Evolutionary conservation across 2,113 vertebrate genomes (phyloP), one percentile per base, ranked within the genome.

Genomic region (Serilophus lunatus): DNA sequence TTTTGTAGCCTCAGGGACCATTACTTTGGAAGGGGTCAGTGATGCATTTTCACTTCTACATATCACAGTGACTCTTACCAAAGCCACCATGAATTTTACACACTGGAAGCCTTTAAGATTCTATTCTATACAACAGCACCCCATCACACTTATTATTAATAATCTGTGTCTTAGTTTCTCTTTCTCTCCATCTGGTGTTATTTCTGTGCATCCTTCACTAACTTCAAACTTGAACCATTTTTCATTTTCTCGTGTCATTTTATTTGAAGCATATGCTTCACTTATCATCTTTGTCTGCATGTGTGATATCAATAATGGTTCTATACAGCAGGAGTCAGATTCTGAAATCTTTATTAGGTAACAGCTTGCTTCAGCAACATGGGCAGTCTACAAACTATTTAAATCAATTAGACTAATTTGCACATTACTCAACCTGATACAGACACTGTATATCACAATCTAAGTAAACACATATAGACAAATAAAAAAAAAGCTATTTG

Each of bases 351-450:
- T 81, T 95, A 88, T 95, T 94, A 93, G 87, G 82, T 91, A 95
- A 89, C 91, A 95, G 88, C 88, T 93, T 96, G 93, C 82, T 71
- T 82, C 68, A 77, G 94, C 82, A 91, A 56, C 76, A 88, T 1
- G 50, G 94, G 75, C 82, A 95, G 87, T 93, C 95, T 96, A 93
- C 90, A 93, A 85, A 93, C 85, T 96, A 95, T 88, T 94, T 92
- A 88, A 92, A 95, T 88, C 71, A 86, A 83, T 95, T 91, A 89
- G 78, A 63, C 59, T 86, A 4, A 94, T 96, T 96, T 95, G 82
- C 82, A 31, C 93, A 89, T 92, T 93, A 90, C 88, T 96, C 86
- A 96, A 72, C 63, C 50, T 13, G 15, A 84, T 72, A 75, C 57
- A 91, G 63, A 76, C 70, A 91, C 49, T 38, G 40, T 10, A 29